Conservation (phyloP, 2,797 vertebrate species). For the Enteromius treurensis region DNA sequence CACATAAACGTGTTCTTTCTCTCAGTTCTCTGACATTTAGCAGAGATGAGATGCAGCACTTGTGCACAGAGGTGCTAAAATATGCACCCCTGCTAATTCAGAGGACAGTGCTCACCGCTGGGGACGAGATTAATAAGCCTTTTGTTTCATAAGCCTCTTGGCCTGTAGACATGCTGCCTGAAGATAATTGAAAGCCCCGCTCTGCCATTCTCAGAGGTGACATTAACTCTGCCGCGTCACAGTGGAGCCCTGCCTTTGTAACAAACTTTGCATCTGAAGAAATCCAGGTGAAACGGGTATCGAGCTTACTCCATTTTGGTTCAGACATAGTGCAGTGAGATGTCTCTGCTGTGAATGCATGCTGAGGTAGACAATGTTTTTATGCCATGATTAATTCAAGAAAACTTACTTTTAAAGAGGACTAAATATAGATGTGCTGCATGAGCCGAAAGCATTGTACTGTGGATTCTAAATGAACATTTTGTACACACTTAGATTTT, state of each 20-base stretch:
- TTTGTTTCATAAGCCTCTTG: conserved; percentile 46
- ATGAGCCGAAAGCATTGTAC: not conserved
- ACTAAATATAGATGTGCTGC: not conserved
- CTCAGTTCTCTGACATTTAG: conserved; percentile 37
- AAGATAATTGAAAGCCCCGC: conserved; percentile 33
- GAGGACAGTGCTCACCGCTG: conserved; percentile 16
- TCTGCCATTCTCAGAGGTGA: conserved; percentile 8
- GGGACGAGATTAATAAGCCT: conserved; percentile 39
- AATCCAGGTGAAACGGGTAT: not conserved
- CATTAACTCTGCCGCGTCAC: not conserved
- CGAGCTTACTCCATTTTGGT: not conserved
- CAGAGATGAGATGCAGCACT: conserved; percentile 21
- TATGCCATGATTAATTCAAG: conserved; percentile 7
- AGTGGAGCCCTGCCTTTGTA: not conserved
- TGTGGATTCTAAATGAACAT: not conserved
- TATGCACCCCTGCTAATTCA: conserved; percentile 38
- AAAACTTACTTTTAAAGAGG: not conserved
- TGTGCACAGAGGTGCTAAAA: conserved; percentile 35
- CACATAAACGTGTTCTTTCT: not conserved
- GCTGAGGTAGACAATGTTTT: not conserved
- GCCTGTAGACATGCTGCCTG: conserved; percentile 24
- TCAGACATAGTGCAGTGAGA: not conserved
- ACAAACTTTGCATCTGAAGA: conserved; percentile 24
- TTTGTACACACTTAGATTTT: not conserved
- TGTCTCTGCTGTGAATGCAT: conserved; percentile 11